Evolutionary conservation across 2,888 invertebrate species (phyloP).

Genomic region (Patella pellucida): DNA sequence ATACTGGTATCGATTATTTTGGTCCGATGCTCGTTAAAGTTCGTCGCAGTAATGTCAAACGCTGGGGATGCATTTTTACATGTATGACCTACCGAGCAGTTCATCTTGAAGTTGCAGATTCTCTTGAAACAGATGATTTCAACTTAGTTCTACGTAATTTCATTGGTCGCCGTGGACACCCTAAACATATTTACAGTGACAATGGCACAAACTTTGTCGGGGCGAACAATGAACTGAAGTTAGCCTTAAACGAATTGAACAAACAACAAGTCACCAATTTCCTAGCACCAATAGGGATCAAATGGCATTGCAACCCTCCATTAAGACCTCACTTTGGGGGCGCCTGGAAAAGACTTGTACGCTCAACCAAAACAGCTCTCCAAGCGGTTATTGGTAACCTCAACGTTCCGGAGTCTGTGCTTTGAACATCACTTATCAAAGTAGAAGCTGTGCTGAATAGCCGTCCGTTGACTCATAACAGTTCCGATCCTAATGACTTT

Average conservation of each 20-base stretch:
- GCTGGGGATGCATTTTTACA: conserved; percentile 24
- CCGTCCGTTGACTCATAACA: conserved; percentile 25
- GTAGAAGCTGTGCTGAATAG: conserved; percentile 26
- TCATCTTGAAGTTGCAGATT: conserved; percentile 24
- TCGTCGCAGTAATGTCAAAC: conserved; percentile 14
- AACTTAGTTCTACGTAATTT: conserved; percentile 12
- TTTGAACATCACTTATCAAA: conserved; percentile 16
- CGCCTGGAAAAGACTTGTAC: conserved; percentile 65
- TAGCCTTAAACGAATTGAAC: conserved; percentile 21
- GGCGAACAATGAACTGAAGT: conserved; percentile 27
- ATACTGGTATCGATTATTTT: conserved; percentile 18
- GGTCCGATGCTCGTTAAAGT: conserved; percentile 22
- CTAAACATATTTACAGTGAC: conserved; percentile 29
- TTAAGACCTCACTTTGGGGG: conserved; percentile 64
- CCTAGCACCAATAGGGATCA: conserved; percentile 36
- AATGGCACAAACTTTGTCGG: conserved; percentile 42
- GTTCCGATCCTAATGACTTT: conserved; percentile 20
- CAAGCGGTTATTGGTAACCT: conserved; percentile 9
- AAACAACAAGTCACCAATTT: conserved; percentile 11
- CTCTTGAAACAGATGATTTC: conserved; percentile 22
- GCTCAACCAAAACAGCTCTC: conserved; percentile 52
- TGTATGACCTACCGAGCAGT: conserved; percentile 17
- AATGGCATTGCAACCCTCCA: conserved; percentile 66
- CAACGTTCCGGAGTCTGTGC: conserved; percentile 6
- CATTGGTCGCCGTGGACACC: conserved; percentile 27